These are phyloP conservation scores for Zaprionus lachaisei DNA, from an alignment of 1,140 invertebrate genomes.

Conservation along the genomic window DNA sequence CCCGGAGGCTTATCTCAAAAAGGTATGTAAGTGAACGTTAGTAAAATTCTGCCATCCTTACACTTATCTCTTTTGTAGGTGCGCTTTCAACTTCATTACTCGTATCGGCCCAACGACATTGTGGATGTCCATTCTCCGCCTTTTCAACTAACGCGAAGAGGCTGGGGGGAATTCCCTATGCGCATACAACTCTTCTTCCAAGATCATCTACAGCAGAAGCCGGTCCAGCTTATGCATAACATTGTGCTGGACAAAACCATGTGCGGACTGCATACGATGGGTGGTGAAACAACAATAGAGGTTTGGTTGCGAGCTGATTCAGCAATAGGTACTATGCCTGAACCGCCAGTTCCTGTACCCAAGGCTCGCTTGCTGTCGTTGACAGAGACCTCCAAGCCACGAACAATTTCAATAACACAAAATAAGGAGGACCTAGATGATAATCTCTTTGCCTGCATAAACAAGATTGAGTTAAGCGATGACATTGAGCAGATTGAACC, in stretches of 20 bases:
- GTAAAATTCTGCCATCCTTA: neutral
- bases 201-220: conserved; percentile 89
- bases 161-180: conserved; percentile 96
- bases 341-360: neutral
- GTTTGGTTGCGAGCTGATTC: conserved; percentile 87
- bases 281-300: conserved; percentile 91
- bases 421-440: conserved; percentile 79
- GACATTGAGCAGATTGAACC: conserved; percentile 77
- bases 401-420: conserved; percentile 69
- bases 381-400: conserved; percentile 37
- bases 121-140: conserved; percentile 92
- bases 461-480: conserved; percentile 63
- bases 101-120: conserved; percentile 94
- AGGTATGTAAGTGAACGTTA: conserved; percentile 78
- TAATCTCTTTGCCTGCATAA: conserved; percentile 71
- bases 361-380: neutral
- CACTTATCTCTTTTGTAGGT: conserved; percentile 83
- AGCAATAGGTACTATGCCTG: neutral
- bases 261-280: conserved; percentile 93
- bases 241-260: conserved; percentile 93
- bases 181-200: conserved; percentile 92
- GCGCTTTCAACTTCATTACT: conserved; percentile 93
- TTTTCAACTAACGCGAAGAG: conserved; percentile 92
- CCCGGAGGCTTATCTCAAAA: conserved; percentile 88
- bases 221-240: conserved; percentile 92